Base-by-base conservation (phyloP, 2,797 vertebrate species). In the Cyclura pinguis region DNA sequence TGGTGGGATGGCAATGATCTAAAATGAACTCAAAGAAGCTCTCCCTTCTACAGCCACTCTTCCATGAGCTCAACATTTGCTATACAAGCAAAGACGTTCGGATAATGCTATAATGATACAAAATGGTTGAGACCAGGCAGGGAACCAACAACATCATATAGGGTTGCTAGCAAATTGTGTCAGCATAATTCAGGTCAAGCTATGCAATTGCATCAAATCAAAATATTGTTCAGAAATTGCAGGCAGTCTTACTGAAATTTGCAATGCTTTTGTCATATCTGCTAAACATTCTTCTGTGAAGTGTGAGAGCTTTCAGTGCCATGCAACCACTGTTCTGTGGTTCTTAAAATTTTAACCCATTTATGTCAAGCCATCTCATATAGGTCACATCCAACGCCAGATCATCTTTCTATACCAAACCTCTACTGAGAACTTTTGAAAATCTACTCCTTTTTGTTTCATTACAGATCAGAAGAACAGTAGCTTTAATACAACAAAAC, bases 151-250 rank as follows among this genome's bases (percentile, higher is more conserved):
- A 22, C 32, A 85, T 42, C n/a, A 57, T 64, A 87, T 27, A 87
- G n/a, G 74, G 81, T 69, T 69, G 59, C 42, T 27, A 83, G 90
- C 4, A 78, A 91, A 91, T 77, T 87, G 18, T 84, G 74, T 84
- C 73, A 91, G 50, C 47, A 78, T 78, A 91, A 91, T 91, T 78
- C 86, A 87, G 81, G 80, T 84, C 74, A 84, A 87, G 38, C 87
- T 84, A 67, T 67, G 85, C 73, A 84, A 91, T 80, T 85, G 74
- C 74, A 42, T 85, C 74, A 85, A 89, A 78, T 91, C n/a, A 87
- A 85, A 91, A 91, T 57, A 87, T 87, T 87, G 86, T 87, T 87
- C 85, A 24, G 72, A 87, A 91, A 87, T 78, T 78, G 85, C 72
- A 87, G 78, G 35, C 73, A 32, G 3, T 42, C 50, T 77, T 84